Conservation (phyloP, 2,888 invertebrate genomes). For the Ganaspis brasiliensis region DNA sequence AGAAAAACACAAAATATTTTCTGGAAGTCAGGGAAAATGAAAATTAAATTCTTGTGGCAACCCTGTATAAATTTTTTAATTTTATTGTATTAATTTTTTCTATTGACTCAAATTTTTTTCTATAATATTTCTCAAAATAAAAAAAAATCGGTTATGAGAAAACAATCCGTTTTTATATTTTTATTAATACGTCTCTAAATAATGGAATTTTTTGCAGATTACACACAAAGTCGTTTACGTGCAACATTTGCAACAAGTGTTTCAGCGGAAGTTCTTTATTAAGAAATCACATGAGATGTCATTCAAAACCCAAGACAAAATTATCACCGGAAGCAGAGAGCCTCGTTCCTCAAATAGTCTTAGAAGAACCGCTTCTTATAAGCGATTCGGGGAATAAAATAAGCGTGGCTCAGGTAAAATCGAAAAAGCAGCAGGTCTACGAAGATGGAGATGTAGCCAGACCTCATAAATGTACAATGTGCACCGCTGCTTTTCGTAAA, state of each 20-base stretch:
- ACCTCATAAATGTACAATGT: conserved; percentile 81
- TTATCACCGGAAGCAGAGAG: conserved; percentile 69
- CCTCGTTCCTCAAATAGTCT: conserved; percentile 79
- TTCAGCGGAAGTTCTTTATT: conserved; percentile 46
- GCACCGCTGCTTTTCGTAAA: conserved; percentile 82
- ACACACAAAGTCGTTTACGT: conserved; percentile 28
- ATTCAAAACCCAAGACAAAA: conserved; percentile 62
- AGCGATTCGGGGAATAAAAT: conserved; percentile 79
- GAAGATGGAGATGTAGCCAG: conserved; percentile 75
- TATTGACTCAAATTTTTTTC: not conserved
- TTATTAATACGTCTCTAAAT: too few species aligned
- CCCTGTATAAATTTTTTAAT: too few species aligned
- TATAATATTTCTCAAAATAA: not conserved
- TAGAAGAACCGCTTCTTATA: conserved; percentile 83
- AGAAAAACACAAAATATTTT: too few species aligned
- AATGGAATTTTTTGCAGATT: conserved; percentile 9
- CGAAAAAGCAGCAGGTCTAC: conserved; percentile 70
- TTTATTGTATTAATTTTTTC: too few species aligned
- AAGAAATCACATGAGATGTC: conserved; percentile 31
- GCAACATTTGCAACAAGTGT: conserved; percentile 37
- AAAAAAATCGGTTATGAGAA: not conserved
- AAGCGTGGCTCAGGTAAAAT: conserved; percentile 70
- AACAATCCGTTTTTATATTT: too few species aligned
- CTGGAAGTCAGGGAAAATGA: too few species aligned
- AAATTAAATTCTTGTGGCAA: too few species aligned